These are phyloP conservation scores for Panopea generosa DNA, from an alignment of 2,888 invertebrate species.

Conservation along the genomic window DNA sequence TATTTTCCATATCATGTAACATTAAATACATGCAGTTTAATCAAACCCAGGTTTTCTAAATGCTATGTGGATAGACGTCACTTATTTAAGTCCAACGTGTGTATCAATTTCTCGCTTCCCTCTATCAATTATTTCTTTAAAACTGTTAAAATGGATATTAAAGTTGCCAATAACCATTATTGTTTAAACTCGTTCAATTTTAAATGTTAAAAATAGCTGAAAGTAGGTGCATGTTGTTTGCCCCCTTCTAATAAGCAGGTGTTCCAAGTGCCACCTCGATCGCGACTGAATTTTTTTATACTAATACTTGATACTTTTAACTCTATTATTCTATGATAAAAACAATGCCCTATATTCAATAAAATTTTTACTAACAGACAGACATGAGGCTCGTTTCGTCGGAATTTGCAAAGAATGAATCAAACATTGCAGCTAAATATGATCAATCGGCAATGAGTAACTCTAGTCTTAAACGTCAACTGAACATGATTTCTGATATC, in stretches of 20 bases:
- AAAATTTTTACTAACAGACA: constrained; percentile 13
- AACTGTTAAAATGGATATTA: neutral
- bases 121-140: neutral
- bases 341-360: neutral
- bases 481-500: constrained; percentile 43
- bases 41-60: too few species aligned
- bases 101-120: too few species aligned
- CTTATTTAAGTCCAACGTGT: too few species aligned
- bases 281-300: neutral
- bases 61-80: too few species aligned
- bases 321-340: too few species aligned
- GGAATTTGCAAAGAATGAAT: constrained; percentile 39
- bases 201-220: neutral
- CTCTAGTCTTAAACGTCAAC: constrained; percentile 37
- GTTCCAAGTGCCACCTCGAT: too few species aligned
- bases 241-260: too few species aligned
- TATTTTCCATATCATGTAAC: too few species aligned
- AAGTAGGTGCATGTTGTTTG: too few species aligned
- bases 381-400: constrained; percentile 31
- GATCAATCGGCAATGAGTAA: constrained; percentile 29
- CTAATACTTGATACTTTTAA: too few species aligned
- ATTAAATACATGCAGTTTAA: too few species aligned
- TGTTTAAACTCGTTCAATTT: neutral
- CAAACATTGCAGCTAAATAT: constrained; percentile 29
- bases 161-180: too few species aligned